A percentile compares a stretch with the other conserved stretches of the same genome.
Conservation (phyloP, 2,797 vertebrate genomes). For the Sternotherus odoratus region DNA sequence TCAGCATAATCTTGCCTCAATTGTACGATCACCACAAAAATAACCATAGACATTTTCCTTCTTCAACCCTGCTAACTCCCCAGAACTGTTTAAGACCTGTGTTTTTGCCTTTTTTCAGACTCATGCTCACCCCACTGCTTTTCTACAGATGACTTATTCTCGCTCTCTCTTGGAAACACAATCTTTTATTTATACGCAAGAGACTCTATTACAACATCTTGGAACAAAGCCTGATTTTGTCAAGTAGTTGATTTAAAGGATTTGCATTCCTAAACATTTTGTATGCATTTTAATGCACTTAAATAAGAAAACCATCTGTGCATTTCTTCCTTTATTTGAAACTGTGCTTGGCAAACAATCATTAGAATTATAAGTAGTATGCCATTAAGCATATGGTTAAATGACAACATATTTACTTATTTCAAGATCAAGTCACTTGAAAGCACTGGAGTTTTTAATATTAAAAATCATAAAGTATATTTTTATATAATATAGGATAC, state of each 20-base stretch:
- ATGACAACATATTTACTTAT: constrained; percentile 38
- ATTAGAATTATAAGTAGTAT: constrained; percentile 50
- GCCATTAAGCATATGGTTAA: constrained; percentile 41
- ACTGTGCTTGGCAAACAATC: constrained; percentile 41
- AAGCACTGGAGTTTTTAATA: constrained; percentile 42
- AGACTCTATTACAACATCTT: constrained; percentile 43
- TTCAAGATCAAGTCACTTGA: constrained; percentile 39
- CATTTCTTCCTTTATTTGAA: constrained; percentile 55
- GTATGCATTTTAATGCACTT: constrained; percentile 69
- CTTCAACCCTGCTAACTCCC: neutral
- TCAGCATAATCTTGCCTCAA: constrained; percentile 43
- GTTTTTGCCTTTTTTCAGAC: neutral
- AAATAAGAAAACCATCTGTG: constrained; percentile 68
- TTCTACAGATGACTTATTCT: constrained; percentile 55
- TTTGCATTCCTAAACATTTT: constrained; percentile 69
- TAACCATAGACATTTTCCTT: constrained; percentile 39
- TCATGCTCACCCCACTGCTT: neutral
- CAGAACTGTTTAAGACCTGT: neutral
- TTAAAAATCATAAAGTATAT: constrained; percentile 45
- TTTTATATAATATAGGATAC: neutral
- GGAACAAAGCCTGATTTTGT: constrained; percentile 63
- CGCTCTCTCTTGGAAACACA: constrained; percentile 5
- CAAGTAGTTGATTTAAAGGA: constrained; percentile 63
- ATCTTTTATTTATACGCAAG: constrained; percentile 60
- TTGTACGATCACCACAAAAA: constrained; percentile 28